A percentile compares a stretch with the other conserved stretches of the same genome.
phyloP scores from a whole-genome alignment of 2,797 vertebrate genomes.

The Acridotheres tristis region DNA sequence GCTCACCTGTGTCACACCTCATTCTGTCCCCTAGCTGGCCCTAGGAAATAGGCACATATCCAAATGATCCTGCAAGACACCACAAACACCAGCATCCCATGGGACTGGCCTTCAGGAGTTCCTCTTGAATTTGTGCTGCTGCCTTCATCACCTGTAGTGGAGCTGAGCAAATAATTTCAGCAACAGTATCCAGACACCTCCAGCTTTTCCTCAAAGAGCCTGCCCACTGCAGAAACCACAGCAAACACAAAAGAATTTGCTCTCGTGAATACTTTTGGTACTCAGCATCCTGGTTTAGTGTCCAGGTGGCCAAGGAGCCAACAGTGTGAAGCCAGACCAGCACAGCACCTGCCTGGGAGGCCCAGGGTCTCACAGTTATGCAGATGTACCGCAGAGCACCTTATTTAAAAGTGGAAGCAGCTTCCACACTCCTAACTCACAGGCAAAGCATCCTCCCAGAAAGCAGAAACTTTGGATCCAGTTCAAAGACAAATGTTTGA shows the following conservation, averaged over 20 bases:
- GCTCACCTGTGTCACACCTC: neutral
- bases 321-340: accelerated
- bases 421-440: neutral
- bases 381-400: neutral
- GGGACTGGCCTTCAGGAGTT: neutral
- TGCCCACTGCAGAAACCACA: neutral
- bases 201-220: neutral
- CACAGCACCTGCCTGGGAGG: neutral
- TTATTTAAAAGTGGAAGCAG: neutral
- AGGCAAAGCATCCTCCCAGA: neutral
- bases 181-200: neutral
- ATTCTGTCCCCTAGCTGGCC: neutral
- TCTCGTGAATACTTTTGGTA: accelerated
- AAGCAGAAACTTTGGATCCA: neutral
- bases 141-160: neutral
- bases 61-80: neutral
- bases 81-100: too few species aligned
- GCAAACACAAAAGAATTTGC: neutral
- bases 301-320: neutral
- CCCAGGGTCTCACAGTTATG: too few species aligned
- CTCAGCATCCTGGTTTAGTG: neutral
- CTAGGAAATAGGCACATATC: neutral
- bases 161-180: neutral
- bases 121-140: neutral
- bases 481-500: neutral